Evolutionary conservation across 2,888 invertebrate species (phyloP).

Genomic region (Apamea sordens): DNA sequence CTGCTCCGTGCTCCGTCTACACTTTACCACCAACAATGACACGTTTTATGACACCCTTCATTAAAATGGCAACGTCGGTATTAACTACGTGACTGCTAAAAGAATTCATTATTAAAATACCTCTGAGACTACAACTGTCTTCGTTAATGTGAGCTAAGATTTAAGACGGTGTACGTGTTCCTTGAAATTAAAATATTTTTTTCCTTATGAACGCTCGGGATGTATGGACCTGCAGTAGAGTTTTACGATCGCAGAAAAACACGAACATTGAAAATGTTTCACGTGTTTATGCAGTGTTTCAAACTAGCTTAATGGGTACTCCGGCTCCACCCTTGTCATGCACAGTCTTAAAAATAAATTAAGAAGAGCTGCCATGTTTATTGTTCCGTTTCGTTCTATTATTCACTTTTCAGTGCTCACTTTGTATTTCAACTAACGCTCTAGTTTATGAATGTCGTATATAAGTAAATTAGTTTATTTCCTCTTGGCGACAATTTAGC

Average conservation of each 20-base stretch:
- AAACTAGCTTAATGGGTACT: constrained; percentile 42
- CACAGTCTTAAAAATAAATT: constrained; percentile 60
- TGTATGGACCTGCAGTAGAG: constrained; percentile 45
- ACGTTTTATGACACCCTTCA: constrained; percentile 84
- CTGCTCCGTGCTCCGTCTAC: constrained; percentile 46
- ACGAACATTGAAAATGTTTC: constrained; percentile 47
- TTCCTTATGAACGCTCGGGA: constrained; percentile 63
- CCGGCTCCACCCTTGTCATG: constrained; percentile 45
- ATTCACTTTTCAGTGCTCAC: constrained; percentile 72
- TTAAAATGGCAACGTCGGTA: constrained; percentile 81
- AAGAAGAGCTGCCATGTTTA: constrained; percentile 60
- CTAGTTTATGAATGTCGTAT: constrained; percentile 83
- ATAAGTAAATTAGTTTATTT: constrained; percentile 90
- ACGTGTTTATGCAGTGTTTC: constrained; percentile 49
- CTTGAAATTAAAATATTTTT: constrained; percentile 74
- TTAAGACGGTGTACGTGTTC: constrained; percentile 86
- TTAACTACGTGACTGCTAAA: constrained; percentile 84
- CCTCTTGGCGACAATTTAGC: constrained; percentile 89
- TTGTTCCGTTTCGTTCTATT: constrained; percentile 67
- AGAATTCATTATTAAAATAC: constrained; percentile 89
- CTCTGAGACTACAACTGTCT: constrained; percentile 84
- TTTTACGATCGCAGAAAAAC: constrained; percentile 54
- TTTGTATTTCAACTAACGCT: constrained; percentile 80
- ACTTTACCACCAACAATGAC: constrained; percentile 75
- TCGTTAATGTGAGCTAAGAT: constrained; percentile 84